Base-by-base conservation (phyloP, 1,140 invertebrate genomes). In the Drosophila albomicans region DNA sequence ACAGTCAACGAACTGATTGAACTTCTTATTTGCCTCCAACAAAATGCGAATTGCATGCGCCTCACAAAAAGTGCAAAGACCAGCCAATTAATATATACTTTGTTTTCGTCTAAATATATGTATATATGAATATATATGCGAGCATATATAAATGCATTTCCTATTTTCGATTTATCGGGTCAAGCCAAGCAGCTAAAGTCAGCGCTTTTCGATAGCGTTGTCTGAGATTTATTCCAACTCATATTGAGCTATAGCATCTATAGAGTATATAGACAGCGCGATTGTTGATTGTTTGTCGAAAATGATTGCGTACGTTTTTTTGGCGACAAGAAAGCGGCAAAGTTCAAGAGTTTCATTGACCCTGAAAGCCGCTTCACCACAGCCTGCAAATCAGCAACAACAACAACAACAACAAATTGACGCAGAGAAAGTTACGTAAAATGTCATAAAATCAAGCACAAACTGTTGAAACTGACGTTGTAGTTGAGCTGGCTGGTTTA, bases 381-480 rank as follows among this genome's bases (percentile, higher is more conserved):
- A 13, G 32, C 7, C 28, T 43, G 48, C 58, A 80, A 74, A 80
- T 72, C 66, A 62, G 32, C 32, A 45, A 45, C 20, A 25, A 25
- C 20, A 25, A 25, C 20, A 25, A 25, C 16, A 20, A 20, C 16
- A 61, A 16, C 16, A 16, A 54, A 58, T 46, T 59, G 45, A 41
- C 32, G 11, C 65, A 87, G 84, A 88, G 82, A 87, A 87, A 87
- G 82, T 87, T 87, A 68, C 82, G 82, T 81, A 87, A 87, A 88
- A 71, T 67, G 64, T 58, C 62, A 65, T 59, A 79, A 79, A 82
- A 69, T 67, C 51, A 59, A 75, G 71, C 80, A 80, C 76, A 78
- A 80, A 82, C 78, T 73, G 66, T 75, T 63, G 58, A 70, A 58
- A 70, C 35, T 32, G 32, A 30, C 8, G 16, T 20, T 48, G 46